A percentile compares a stretch with the other conserved stretches of the same genome.
phyloP scores from a whole-genome alignment of 2,888 invertebrate species.

The Trichogramma evanescens region DNA sequence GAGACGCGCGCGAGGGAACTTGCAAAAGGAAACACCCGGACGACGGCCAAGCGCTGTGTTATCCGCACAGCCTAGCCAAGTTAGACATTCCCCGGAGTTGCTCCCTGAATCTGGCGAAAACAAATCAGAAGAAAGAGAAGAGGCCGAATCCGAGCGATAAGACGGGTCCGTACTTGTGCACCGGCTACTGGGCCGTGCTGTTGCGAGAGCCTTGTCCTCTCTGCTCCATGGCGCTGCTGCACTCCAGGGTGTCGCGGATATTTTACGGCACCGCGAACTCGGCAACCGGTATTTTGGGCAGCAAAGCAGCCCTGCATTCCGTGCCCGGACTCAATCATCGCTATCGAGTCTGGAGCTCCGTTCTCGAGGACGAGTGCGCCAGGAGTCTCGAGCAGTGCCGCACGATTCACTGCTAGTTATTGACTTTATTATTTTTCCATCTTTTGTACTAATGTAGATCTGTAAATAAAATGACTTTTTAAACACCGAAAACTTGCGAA shows the following conservation, averaged over 20 bases:
- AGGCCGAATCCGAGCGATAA: conserved; percentile 30
- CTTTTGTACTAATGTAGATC: background rate
- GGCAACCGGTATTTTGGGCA: conserved; percentile 64
- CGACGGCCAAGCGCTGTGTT: conserved; percentile 27
- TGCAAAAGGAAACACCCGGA: background rate
- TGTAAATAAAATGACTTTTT: no score
- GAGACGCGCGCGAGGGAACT: background rate
- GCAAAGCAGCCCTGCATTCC: conserved; percentile 68
- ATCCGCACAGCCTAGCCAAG: conserved; percentile 28
- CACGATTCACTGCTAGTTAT: background rate
- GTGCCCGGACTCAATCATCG: conserved; percentile 80
- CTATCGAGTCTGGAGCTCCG: conserved; percentile 75
- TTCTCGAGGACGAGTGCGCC: conserved; percentile 49
- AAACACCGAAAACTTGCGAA: no score
- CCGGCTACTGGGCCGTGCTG: conserved; percentile 78
- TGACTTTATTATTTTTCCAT: background rate
- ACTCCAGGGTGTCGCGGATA: conserved; percentile 76
- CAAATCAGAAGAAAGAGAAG: conserved; percentile 23
- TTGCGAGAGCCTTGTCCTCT: conserved; percentile 85
- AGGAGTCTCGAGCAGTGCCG: conserved; percentile 18
- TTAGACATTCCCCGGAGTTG: conserved; percentile 25
- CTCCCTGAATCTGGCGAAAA: conserved; percentile 7
- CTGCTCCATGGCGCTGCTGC: conserved; percentile 92
- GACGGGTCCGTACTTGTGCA: conserved; percentile 73
- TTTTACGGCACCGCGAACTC: conserved; percentile 62